phyloP scores from a whole-genome alignment of 2,113 vertebrate species.

The Neogobius melanostomus region DNA sequence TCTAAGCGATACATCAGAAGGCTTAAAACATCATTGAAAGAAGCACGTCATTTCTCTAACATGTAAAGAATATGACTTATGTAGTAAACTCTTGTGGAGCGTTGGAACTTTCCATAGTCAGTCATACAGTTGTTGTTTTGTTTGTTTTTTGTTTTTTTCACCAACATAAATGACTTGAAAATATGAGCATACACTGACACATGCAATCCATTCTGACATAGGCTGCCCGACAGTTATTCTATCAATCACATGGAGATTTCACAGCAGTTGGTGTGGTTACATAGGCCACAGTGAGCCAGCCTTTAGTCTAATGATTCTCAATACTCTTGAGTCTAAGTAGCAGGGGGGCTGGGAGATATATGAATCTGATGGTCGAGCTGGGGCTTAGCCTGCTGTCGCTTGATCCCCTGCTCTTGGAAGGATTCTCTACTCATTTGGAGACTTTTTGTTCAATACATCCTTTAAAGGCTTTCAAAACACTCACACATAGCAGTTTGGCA shows the following conservation, averaged over 20 bases:
- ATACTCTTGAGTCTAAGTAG: constrained; percentile 38
- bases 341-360: constrained; percentile 57
- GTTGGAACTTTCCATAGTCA: constrained; percentile 25
- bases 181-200: constrained; percentile 24
- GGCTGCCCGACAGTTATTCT: constrained; percentile 21
- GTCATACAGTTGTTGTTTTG: constrained; percentile 2
- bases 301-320: constrained; percentile 41
- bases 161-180: constrained; percentile 14
- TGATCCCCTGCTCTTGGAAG: constrained; percentile 70
- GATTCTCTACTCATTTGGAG: constrained; percentile 75
- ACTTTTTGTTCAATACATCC: constrained; percentile 71
- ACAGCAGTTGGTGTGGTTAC: constrained; percentile 30
- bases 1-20: too few species aligned
- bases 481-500: constrained; percentile 41
- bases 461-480: constrained; percentile 66
- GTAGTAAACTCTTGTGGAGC: background rate
- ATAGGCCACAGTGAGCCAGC: constrained; percentile 31
- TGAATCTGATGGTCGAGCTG: constrained; percentile 74
- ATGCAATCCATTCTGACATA: constrained; percentile 32
- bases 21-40: background rate
- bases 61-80: background rate
- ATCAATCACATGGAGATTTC: constrained; percentile 49
- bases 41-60: background rate
- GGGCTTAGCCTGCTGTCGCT: constrained; percentile 74
- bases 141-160: constrained; percentile 30